Conservation (phyloP, 2,888 invertebrate genomes). For the Athrips mouffetella region DNA sequence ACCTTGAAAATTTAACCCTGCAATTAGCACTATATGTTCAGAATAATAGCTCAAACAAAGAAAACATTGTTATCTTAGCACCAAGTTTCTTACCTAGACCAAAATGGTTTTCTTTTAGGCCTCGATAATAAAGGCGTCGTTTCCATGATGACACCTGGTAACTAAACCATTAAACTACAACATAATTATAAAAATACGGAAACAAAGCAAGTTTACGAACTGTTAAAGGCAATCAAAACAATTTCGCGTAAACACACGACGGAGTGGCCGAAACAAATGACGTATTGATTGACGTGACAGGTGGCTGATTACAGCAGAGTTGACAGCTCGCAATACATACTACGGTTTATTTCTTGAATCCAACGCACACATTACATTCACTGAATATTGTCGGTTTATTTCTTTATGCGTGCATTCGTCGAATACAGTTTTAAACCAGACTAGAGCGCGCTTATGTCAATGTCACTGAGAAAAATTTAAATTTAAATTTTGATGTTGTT, state of each 20-base stretch:
- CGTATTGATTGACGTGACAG: background rate
- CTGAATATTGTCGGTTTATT: too few relatives aligned
- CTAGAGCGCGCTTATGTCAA: too few relatives aligned
- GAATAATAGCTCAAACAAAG: conserved; percentile 25
- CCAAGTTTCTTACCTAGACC: conserved; percentile 60
- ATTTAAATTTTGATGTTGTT: too few relatives aligned
- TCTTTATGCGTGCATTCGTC: too few relatives aligned
- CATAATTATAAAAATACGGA: background rate
- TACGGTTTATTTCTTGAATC: background rate
- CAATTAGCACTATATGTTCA: conserved; percentile 27
- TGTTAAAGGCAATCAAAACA: conserved; percentile 16
- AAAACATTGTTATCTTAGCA: conserved; percentile 30
- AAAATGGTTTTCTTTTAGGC: conserved; percentile 63
- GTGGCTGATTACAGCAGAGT: background rate
- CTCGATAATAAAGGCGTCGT: conserved; percentile 62
- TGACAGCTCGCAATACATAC: background rate
- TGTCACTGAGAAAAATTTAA: too few relatives aligned
- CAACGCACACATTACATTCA: too few relatives aligned
- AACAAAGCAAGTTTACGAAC: conserved; percentile 1
- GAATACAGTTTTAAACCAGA: too few relatives aligned
- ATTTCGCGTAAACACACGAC: conserved; percentile 12
- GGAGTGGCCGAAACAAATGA: too few relatives aligned
- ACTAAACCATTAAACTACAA: background rate
- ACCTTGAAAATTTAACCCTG: conserved; percentile 88
- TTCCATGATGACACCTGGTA: conserved; percentile 48